Evolutionary conservation across 92 coral and sea anemone genomes (phyloP).

Genomic region (Porites cylindrica): DNA sequence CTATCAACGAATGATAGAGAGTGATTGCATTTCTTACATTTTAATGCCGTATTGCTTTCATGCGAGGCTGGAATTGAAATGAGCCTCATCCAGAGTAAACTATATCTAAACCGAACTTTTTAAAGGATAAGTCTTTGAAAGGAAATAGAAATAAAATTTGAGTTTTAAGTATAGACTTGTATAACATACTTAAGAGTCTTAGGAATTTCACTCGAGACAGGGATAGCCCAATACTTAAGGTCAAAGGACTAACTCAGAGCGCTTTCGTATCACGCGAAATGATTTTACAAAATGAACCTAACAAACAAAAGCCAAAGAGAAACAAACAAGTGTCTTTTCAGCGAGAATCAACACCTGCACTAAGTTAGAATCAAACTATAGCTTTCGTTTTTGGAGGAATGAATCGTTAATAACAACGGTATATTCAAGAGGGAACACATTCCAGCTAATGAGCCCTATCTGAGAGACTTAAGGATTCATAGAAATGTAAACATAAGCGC

Average conservation of each 20-base stretch:
- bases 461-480: slow-evolving; percentile 1
- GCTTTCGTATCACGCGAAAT: slow-evolving; percentile 24
- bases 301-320: background rate
- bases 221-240: slow-evolving; percentile 5
- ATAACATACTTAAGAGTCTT: background rate
- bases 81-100: background rate
- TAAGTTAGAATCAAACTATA: background rate
- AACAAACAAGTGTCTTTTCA: slow-evolving; percentile 16
- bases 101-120: background rate
- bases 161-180: background rate
- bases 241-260: slow-evolving; percentile 14
- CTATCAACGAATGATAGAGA: slow-evolving; percentile 40
- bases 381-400: background rate
- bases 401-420: background rate
- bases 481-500: background rate
- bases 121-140: background rate
- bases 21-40: slow-evolving; percentile 53
- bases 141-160: background rate
- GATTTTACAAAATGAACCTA: slow-evolving; percentile 1
- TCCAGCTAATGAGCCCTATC: background rate
- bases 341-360: background rate
- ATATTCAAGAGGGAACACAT: background rate
- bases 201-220: background rate
- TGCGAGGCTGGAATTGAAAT: slow-evolving; percentile 11
- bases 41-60: slow-evolving; percentile 40